phyloP scores from a whole-genome alignment of 2,888 invertebrate species.

The Megalurothrips usitatus region DNA sequence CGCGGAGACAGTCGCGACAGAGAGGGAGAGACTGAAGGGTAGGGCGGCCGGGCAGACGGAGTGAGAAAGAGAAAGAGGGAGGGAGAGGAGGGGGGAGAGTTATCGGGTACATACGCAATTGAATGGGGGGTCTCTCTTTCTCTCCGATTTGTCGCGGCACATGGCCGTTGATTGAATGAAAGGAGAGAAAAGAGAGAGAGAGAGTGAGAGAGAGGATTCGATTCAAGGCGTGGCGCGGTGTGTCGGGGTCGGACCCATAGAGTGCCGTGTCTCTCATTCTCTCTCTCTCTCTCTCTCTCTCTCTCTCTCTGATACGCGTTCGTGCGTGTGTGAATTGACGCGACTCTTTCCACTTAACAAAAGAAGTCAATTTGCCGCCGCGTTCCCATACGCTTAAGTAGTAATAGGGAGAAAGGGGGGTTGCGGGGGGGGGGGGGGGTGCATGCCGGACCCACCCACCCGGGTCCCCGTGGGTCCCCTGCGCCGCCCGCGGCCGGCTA shows the following conservation, averaged over 20 bases:
- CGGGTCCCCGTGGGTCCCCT: background rate
- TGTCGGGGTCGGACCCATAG: background rate
- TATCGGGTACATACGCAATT: no score
- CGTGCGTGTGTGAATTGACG: conserved; percentile 3
- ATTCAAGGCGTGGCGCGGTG: background rate
- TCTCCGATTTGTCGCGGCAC: background rate
- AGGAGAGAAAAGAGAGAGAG: background rate
- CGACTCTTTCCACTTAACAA: conserved; percentile 9
- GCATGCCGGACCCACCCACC: background rate
- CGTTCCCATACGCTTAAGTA: no score
- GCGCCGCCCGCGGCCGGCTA: background rate
- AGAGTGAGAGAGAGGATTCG: background rate
- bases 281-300: background rate
- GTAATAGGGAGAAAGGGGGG: no score
- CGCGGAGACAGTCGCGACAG: no score
- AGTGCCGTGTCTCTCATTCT: no score
- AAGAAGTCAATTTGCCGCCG: conserved; percentile 14
- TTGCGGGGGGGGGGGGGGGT: no score
- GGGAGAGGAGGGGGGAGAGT: no score
- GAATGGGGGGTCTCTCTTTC: background rate
- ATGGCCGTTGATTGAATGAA: background rate
- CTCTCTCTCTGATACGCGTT: background rate
- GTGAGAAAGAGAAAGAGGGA: no score
- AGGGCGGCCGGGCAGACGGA: no score
- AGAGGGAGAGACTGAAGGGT: no score